phyloP scores from a whole-genome alignment of 2,888 invertebrate genomes.

The Amphimallon solstitiale region DNA sequence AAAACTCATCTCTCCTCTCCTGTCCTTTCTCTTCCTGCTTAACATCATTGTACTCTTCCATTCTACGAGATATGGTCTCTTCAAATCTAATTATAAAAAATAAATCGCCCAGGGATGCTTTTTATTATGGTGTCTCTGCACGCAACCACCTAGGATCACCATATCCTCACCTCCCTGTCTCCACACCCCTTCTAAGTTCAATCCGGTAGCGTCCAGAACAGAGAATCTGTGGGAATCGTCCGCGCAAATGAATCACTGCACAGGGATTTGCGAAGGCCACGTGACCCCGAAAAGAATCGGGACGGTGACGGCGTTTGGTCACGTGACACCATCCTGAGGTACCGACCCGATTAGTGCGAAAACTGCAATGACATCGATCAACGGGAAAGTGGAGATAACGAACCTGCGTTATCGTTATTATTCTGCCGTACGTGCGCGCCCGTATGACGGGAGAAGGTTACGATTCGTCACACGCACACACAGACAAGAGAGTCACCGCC shows the following conservation, averaged over 20 bases:
- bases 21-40: too few relatives aligned
- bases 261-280: constrained; percentile 57
- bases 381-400: constrained; percentile 60
- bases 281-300: constrained; percentile 53
- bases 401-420: constrained; percentile 52
- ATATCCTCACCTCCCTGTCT: background rate
- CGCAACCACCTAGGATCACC: constrained; percentile 8
- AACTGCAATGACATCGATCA: constrained; percentile 59
- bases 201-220: constrained; percentile 33
- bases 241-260: constrained; percentile 60
- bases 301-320: constrained; percentile 53
- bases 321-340: constrained; percentile 57
- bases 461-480: constrained; percentile 24
- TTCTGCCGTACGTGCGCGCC: constrained; percentile 34
- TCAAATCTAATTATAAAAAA: constrained; percentile 61
- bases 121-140: constrained; percentile 28
- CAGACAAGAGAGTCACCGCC: background rate
- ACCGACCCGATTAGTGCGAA: constrained; percentile 57
- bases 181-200: background rate
- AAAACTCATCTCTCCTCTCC: constrained; percentile 8
- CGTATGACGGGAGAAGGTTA: constrained; percentile 18
- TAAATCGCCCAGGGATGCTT: constrained; percentile 56
- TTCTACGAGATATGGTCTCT: constrained; percentile 32
- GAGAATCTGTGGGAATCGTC: constrained; percentile 59
- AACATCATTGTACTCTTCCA: background rate